Evolutionary conservation across 2,888 invertebrate species (phyloP), one percentile per base, ranked within the genome.

Genomic region (Miltochrista miniata): DNA sequence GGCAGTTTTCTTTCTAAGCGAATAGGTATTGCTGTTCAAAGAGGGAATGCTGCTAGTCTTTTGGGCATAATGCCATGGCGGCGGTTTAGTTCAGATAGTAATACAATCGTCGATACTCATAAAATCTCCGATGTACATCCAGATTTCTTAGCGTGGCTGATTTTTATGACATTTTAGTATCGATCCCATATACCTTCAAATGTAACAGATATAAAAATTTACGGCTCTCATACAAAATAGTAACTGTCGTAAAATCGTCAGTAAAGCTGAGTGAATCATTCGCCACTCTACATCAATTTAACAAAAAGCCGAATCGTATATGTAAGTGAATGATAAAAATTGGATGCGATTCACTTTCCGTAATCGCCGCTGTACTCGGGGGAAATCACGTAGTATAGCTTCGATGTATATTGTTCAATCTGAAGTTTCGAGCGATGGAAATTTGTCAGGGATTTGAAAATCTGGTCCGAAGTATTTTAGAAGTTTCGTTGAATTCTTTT

Each of bases 291-390:
- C 58, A 48, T 72, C 72, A 76, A 81, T 80, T 76, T 76, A 69
- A 73, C 72, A 80, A 77, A 79, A 74, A 77, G 76, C 75, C 70
- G 65, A 70, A 71, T 72, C 73, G 71, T 71, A 69, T 75, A 70
- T 71, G 76, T 76, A 79, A 83, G 78, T 78, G 73, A 78, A 78
- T 81, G 78, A 78, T 86, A 87, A 87, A 88, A 87, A 87, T 85
- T 85, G 81, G 82, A 82, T 79, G 79, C 74, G 73, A 81, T 85
- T 79, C 79, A 73, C 76, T 81, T 70, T 59, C 68, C 61, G 77
- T 79, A 82, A 85, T 84, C 79, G 81, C 61, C 62, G 63, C 56
- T 53, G 60, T 55, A 68, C 87, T 83, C 84, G 41, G 41, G 88
- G 87, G 87, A 88, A 89, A 88, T 88, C 83, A 85, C 67, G 63